Evolutionary conservation across 2,113 vertebrate species (phyloP).

Genomic region (Haemorhous mexicanus): DNA sequence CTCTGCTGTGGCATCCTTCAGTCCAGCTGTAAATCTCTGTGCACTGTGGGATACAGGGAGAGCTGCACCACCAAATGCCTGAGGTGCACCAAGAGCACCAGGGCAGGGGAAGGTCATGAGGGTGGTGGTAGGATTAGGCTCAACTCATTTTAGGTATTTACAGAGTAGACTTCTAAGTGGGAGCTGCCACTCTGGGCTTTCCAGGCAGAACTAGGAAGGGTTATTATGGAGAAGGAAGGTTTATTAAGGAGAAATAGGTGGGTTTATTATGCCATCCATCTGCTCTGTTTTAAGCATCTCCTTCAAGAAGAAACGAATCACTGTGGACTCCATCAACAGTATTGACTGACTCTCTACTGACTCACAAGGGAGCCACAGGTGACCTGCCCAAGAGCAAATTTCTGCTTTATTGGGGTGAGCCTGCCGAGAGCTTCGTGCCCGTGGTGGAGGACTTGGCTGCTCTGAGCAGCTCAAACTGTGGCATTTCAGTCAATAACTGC

Average conservation of each 20-base stretch:
- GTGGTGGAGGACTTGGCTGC: neutral
- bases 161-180: neutral
- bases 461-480: conserved; percentile 13
- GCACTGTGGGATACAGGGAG: rapidly evolving
- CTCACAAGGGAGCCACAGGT: neutral
- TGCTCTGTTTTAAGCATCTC: conserved; percentile 1
- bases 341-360: conserved; percentile 22
- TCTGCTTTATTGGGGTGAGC: neutral
- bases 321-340: neutral
- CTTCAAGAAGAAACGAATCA: conserved; percentile 27
- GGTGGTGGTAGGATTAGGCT: neutral
- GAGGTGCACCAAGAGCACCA: neutral
- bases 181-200: neutral
- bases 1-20: neutral
- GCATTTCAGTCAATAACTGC: conserved; percentile 22
- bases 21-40: neutral
- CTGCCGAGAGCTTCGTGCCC: neutral
- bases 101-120: neutral
- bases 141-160: neutral
- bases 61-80: neutral
- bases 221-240: neutral
- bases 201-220: neutral
- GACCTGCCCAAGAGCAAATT: neutral
- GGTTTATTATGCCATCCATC: conserved; percentile 9
- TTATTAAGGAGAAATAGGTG: neutral